phyloP scores from a whole-genome alignment of 2,113 vertebrate genomes.

The Leptosomus discolor region DNA sequence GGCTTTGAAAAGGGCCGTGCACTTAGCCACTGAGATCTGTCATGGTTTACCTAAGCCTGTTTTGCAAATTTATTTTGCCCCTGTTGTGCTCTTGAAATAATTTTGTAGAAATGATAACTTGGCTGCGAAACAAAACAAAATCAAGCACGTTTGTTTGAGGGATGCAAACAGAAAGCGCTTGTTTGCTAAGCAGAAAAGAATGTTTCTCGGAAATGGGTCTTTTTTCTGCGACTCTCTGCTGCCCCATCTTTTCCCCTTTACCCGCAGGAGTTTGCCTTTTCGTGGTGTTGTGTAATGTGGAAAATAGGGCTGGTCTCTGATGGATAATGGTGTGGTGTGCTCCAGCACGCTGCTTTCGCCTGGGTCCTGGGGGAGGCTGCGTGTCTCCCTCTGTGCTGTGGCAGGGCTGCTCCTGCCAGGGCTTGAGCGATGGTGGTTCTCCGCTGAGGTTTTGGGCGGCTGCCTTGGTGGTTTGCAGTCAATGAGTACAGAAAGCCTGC shows the following conservation, averaged over 20 bases:
- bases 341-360: background rate
- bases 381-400: background rate
- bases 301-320: background rate
- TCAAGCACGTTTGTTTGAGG: background rate
- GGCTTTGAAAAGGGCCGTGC: background rate
- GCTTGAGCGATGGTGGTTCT: background rate
- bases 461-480: constrained; percentile 13
- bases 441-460: constrained; percentile 1
- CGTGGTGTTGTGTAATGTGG: too few species aligned
- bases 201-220: background rate
- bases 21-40: background rate
- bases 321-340: background rate
- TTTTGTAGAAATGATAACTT: background rate
- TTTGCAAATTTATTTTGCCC: constrained; percentile 19
- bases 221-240: background rate
- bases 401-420: background rate
- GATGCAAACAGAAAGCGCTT: background rate
- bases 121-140: constrained; percentile 14
- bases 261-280: background rate
- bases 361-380: background rate
- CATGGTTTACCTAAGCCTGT: background rate
- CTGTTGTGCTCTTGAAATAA: constrained; percentile 7
- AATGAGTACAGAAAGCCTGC: background rate
- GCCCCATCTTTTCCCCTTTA: background rate
- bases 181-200: background rate